Percentiles rank a stretch among this genome's conserved stretches.
These are phyloP conservation scores for Lichenostomus cassidix DNA, from an alignment of 2,113 vertebrate species.

Conservation along the genomic window DNA sequence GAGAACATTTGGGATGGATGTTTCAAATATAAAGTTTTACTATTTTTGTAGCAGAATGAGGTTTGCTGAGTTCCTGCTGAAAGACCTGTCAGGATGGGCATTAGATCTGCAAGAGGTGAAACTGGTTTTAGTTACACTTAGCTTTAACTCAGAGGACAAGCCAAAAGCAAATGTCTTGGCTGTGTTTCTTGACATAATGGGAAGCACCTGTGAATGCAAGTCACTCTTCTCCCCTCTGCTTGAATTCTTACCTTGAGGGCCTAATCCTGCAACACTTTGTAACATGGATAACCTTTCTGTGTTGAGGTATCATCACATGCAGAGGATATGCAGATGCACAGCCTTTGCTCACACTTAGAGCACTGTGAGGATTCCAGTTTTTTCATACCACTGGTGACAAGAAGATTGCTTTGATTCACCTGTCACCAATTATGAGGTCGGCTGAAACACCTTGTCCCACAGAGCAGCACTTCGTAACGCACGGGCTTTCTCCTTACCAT, in stretches of 20 bases:
- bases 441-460: neutral
- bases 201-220: neutral
- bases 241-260: neutral
- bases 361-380: neutral
- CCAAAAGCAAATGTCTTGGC: neutral
- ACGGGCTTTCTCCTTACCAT: neutral
- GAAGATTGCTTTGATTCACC: neutral
- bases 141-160: neutral
- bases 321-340: neutral
- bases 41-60: neutral
- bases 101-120: neutral
- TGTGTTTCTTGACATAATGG: neutral
- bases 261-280: neutral
- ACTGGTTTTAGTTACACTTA: neutral
- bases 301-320: neutral
- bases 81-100: neutral
- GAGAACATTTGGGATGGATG: neutral
- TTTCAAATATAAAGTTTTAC: neutral
- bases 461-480: neutral
- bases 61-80: neutral
- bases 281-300: neutral
- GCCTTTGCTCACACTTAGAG: neutral
- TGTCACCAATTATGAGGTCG: neutral
- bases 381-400: neutral
- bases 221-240: neutral